A percentile compares a stretch with the other conserved stretches of the same genome.
Conservation (phyloP, 2,888 invertebrate species). For the Dicyrtoma fusca region DNA sequence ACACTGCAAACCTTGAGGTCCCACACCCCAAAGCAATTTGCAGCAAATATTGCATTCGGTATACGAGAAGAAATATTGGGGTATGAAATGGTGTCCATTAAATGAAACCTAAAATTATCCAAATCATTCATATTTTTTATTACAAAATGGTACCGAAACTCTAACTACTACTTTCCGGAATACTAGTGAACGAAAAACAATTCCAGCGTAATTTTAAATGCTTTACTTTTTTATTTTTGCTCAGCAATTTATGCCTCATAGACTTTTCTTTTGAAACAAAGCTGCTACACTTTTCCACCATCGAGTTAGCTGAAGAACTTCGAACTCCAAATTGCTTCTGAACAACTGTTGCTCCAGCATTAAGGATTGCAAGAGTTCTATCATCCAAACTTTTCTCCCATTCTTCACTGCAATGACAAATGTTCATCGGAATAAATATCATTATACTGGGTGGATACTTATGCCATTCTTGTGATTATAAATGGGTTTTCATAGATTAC, state of each 20-base stretch:
- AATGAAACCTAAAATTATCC: slow-evolving; percentile 67
- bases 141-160: not conserved
- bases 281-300: slow-evolving; percentile 76
- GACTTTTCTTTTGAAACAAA: slow-evolving; percentile 85
- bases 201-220: not conserved
- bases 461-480: too few relatives aligned
- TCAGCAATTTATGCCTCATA: slow-evolving; percentile 70
- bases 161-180: too few relatives aligned
- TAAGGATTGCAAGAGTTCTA: slow-evolving; percentile 71
- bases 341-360: slow-evolving; percentile 79
- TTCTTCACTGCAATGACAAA: slow-evolving; percentile 64
- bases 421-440: too few relatives aligned
- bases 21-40: slow-evolving; percentile 89
- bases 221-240: slow-evolving; percentile 69
- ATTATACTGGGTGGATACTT: too few relatives aligned
- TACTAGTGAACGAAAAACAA: not conserved
- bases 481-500: too few relatives aligned
- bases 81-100: slow-evolving; percentile 87
- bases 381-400: slow-evolving; percentile 68
- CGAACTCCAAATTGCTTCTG: slow-evolving; percentile 75
- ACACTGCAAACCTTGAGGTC: slow-evolving; percentile 96
- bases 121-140: slow-evolving; percentile 2
- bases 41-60: slow-evolving; percentile 94
- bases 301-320: slow-evolving; percentile 64
- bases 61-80: slow-evolving; percentile 85